Percentiles rank a stretch among this genome's conserved stretches.
Evolutionary conservation across 2,888 invertebrate species (phyloP).

Genomic region (Drosophila trichaetosa): DNA sequence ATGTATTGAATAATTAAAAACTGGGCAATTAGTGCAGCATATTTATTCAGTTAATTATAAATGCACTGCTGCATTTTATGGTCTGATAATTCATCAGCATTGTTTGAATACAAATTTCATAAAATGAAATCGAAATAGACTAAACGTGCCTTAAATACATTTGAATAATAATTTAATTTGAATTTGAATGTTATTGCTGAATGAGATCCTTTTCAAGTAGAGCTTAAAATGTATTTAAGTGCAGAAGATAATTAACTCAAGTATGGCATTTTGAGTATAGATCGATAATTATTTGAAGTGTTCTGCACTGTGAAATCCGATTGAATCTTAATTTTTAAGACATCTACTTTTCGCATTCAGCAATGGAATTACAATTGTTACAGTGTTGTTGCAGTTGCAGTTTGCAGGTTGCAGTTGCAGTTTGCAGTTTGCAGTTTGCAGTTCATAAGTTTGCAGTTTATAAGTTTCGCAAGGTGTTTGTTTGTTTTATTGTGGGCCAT

Average conservation of each 20-base stretch:
- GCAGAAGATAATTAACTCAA: background rate
- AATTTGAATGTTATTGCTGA: background rate
- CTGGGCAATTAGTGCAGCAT: slow-evolving; percentile 1
- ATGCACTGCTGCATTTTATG: slow-evolving; percentile 1
- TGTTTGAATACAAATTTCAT: background rate
- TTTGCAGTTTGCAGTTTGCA: slow-evolving; percentile 1
- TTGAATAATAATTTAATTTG: background rate
- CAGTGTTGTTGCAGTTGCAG: background rate
- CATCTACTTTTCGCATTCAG: background rate
- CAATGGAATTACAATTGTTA: background rate
- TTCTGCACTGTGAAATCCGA: background rate
- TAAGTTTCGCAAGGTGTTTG: background rate
- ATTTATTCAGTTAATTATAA: slow-evolving; percentile 1
- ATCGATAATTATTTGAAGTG: background rate
- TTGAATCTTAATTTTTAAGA: background rate
- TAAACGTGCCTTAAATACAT: background rate
- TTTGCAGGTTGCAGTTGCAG: background rate
- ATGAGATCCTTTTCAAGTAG: background rate
- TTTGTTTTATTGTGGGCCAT: slow-evolving; percentile 10
- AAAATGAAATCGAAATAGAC: background rate
- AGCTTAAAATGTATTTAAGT: background rate
- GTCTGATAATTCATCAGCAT: background rate
- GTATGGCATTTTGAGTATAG: background rate
- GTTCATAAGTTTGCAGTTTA: slow-evolving; percentile 15
- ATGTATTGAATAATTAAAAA: background rate